These are phyloP conservation scores for Achroia grisella DNA, from an alignment of 1,140 invertebrate genomes.

Conservation along the genomic window DNA sequence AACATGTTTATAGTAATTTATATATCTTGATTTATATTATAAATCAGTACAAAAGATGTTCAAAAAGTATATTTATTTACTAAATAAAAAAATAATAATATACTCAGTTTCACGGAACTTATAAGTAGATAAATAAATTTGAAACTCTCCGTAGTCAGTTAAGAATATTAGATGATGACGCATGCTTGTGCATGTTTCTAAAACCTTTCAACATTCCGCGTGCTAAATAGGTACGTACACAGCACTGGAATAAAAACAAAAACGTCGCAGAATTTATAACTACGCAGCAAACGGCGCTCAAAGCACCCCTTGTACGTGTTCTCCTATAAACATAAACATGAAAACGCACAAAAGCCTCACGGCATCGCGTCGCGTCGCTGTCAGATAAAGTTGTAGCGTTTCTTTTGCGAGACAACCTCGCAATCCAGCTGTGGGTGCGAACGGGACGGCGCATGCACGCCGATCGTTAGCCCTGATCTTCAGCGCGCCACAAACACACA, in stretches of 20 bases:
- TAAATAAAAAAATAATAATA: no score
- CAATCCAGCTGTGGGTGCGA: constrained; percentile 30
- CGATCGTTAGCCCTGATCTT: constrained; percentile 73
- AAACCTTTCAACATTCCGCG: constrained; percentile 17
- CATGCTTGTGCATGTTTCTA: no score
- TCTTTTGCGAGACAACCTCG: constrained; percentile 56
- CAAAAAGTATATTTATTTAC: no score
- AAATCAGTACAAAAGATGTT: no score
- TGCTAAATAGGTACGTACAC: constrained; percentile 34
- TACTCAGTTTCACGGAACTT: no score
- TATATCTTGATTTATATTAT: no score
- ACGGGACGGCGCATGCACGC: constrained; percentile 42
- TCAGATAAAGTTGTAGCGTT: constrained; percentile 70
- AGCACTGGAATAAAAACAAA: constrained; percentile 55
- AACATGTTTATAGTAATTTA: no score
- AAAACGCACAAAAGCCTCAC: constrained; percentile 71
- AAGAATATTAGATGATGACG: no score
- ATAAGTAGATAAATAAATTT: no score
- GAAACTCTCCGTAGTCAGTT: no score
- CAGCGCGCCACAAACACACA: constrained; percentile 71
- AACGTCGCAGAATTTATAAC: constrained; percentile 49
- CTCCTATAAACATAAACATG: constrained; percentile 70
- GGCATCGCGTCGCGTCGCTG: constrained; percentile 62
- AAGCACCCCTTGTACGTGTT: constrained; percentile 68
- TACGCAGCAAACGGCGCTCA: constrained; percentile 56